phyloP scores from a whole-genome alignment of 2,888 invertebrate genomes.

The Drosophila diplacantha region DNA sequence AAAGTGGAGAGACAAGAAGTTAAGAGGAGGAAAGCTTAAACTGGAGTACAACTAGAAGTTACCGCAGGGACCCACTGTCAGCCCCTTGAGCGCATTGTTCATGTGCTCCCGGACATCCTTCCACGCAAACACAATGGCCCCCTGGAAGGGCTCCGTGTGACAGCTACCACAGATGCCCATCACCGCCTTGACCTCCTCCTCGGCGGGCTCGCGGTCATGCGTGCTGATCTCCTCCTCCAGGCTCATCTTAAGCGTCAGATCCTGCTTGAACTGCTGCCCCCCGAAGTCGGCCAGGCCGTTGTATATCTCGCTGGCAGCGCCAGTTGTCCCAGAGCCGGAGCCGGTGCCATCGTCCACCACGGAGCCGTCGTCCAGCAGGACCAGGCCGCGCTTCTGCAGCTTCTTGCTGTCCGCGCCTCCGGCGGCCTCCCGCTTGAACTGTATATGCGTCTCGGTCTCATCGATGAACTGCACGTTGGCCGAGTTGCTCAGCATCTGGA shows the following conservation, averaged over 20 bases:
- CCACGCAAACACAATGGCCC: constrained; percentile 88
- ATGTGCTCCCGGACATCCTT: constrained; percentile 78
- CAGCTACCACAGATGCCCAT: constrained; percentile 88
- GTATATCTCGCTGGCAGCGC: constrained; percentile 41
- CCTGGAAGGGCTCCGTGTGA: constrained; percentile 87
- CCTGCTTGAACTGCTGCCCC: constrained; percentile 82
- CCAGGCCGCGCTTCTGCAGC: constrained; percentile 82
- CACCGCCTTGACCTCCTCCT: constrained; percentile 88
- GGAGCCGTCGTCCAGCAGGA: constrained; percentile 83
- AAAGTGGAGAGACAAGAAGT: background rate
- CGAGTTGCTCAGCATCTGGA: constrained; percentile 78
- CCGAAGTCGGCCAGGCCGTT: constrained; percentile 85
- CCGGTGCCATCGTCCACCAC: constrained; percentile 81
- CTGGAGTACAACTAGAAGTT: constrained; percentile 65
- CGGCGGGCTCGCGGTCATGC: constrained; percentile 89
- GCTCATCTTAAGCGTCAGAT: constrained; percentile 78
- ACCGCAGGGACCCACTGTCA: constrained; percentile 76
- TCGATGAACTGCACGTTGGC: constrained; percentile 83
- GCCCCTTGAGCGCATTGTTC: constrained; percentile 75
- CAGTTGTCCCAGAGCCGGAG: background rate
- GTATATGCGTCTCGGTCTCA: constrained; percentile 76
- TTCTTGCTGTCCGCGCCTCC: constrained; percentile 39
- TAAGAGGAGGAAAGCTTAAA: constrained; percentile 2
- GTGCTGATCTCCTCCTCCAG: constrained; percentile 79
- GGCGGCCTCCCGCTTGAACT: constrained; percentile 65